These are phyloP conservation scores for Macrosteles quadrilineatus DNA, from an alignment of 1,140 invertebrate genomes.

Conservation along the genomic window DNA sequence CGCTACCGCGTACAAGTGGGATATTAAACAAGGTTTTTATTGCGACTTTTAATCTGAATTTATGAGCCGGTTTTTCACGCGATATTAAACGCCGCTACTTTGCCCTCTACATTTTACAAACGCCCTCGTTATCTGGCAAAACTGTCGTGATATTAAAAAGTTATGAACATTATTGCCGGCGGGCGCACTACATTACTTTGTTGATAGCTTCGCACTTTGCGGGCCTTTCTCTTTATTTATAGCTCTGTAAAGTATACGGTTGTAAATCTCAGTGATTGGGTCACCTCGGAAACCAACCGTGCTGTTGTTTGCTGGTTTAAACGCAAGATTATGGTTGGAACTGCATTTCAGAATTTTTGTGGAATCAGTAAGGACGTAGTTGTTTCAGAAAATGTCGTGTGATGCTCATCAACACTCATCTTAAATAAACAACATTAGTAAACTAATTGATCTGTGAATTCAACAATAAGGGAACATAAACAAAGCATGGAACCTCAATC, in stretches of 20 bases:
- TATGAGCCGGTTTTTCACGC: constrained; percentile 21
- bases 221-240: constrained; percentile 4
- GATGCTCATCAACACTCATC: too few species aligned
- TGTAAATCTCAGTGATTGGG: neutral
- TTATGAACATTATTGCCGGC: constrained; percentile 9
- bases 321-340: too few species aligned
- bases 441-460: too few species aligned
- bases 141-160: constrained; percentile 24
- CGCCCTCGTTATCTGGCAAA: constrained; percentile 19
- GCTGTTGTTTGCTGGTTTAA: too few species aligned
- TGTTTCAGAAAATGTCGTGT: too few species aligned
- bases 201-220: neutral
- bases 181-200: constrained; percentile 3
- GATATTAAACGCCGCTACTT: constrained; percentile 26
- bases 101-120: constrained; percentile 12
- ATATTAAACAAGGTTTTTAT: constrained; percentile 23
- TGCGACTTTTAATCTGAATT: constrained; percentile 23
- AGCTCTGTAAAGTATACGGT: neutral
- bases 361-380: too few species aligned
- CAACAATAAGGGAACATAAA: too few species aligned
- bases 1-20: constrained; percentile 1
- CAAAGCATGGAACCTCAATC: too few species aligned
- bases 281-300: too few species aligned
- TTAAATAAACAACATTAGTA: too few species aligned
- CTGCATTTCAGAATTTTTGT: too few species aligned